These are phyloP conservation scores for Drosophila emarginata DNA, from an alignment of 2,888 invertebrate species.

Conservation along the genomic window DNA sequence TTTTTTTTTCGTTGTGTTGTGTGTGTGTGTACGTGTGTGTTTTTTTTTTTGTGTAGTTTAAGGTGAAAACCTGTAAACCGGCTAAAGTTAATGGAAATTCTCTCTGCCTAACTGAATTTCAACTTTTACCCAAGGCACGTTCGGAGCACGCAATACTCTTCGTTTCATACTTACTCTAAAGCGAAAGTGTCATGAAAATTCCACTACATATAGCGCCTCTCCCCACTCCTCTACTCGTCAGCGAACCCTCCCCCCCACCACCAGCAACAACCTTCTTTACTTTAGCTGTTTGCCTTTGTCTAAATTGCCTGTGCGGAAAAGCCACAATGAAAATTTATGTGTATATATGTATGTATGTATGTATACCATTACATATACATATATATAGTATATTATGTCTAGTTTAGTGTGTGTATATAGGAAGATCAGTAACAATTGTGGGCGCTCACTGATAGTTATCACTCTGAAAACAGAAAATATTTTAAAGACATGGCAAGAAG, in stretches of 20 bases:
- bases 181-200: conserved; percentile 67
- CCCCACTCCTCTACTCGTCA: too few species aligned
- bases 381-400: too few species aligned
- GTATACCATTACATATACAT: not conserved
- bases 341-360: not conserved
- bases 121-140: conserved; percentile 67
- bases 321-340: conserved; percentile 14
- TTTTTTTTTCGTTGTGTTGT: conserved; percentile 14
- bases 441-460: not conserved
- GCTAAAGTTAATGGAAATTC: conserved; percentile 49
- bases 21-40: not conserved
- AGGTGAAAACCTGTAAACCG: conserved; percentile 20
- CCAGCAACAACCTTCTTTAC: not conserved
- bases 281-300: not conserved
- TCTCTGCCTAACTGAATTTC: conserved; percentile 50
- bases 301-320: conserved; percentile 6
- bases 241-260: not conserved
- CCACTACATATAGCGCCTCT: conserved; percentile 11
- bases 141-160: conserved; percentile 32
- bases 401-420: not conserved
- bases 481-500: conserved; percentile 8
- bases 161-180: conserved; percentile 26
- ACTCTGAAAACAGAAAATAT: not conserved
- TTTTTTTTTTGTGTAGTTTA: conserved; percentile 3
- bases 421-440: conserved; percentile 1